phyloP scores from a whole-genome alignment of 2,797 vertebrate genomes.

The Eidolon dupreanum region DNA sequence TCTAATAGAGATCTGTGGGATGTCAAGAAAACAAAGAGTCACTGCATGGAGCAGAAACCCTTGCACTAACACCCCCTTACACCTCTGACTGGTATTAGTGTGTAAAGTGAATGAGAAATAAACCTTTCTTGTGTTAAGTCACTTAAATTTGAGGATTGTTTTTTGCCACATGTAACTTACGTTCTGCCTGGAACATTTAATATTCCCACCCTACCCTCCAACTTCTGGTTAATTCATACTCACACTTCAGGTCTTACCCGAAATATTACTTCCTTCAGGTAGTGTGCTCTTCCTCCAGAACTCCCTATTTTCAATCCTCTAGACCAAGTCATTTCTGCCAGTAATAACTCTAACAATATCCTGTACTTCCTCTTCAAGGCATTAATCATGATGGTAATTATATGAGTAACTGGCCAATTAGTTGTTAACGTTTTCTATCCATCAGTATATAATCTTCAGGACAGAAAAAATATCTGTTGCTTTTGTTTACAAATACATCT shows the following conservation, averaged over 20 bases:
- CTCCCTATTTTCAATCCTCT: not conserved
- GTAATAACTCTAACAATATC: constrained; percentile 12
- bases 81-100: not conserved
- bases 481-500: constrained; percentile 26
- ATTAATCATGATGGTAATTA: constrained; percentile 51
- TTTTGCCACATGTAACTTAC: not conserved
- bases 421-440: constrained; percentile 30
- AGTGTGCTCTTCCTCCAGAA: not conserved
- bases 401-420: constrained; percentile 14
- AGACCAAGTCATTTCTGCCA: not conserved
- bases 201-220: not conserved
- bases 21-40: not conserved
- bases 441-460: constrained; percentile 21
- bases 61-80: not conserved
- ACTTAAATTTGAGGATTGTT: not conserved
- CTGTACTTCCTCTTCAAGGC: constrained; percentile 18
- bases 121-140: not conserved
- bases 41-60: not conserved
- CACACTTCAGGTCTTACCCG: not conserved
- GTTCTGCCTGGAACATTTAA: not conserved
- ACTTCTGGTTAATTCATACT: not conserved
- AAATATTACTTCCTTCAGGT: not conserved
- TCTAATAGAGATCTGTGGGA: not conserved
- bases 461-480: not conserved
- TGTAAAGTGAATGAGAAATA: not conserved